Percentiles rank a stretch among this genome's conserved stretches.
These are phyloP conservation scores for Abrostola tripartita DNA, from an alignment of 2,888 invertebrate genomes.

Conservation along the genomic window DNA sequence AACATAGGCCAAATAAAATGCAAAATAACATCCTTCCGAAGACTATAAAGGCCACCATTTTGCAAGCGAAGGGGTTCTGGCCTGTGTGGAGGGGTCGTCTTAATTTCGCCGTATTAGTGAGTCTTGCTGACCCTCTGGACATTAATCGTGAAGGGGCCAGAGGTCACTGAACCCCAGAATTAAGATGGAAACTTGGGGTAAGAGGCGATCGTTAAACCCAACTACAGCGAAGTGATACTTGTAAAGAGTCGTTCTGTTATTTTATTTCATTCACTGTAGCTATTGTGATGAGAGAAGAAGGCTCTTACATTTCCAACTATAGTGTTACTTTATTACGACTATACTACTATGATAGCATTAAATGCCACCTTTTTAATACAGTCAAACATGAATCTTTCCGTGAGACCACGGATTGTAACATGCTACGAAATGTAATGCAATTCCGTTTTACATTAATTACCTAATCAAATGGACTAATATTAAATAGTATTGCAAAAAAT, in stretches of 20 bases:
- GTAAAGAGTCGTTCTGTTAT: constrained; percentile 28
- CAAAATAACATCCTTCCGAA: constrained; percentile 59
- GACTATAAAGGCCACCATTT: constrained; percentile 65
- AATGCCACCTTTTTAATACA: too few species aligned
- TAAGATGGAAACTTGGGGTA: constrained; percentile 79
- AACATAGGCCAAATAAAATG: constrained; percentile 50
- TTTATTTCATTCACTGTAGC: constrained; percentile 1
- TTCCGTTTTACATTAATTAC: too few species aligned
- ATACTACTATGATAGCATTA: too few species aligned
- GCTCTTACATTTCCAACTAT: too few species aligned
- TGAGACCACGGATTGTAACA: too few species aligned
- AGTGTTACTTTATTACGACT: too few species aligned
- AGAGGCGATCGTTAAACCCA: constrained; percentile 67
- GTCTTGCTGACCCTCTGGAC: constrained; percentile 83
- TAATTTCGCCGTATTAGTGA: constrained; percentile 85
- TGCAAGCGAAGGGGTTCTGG: constrained; percentile 72
- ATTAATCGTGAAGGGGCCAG: constrained; percentile 84
- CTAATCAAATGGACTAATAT: too few species aligned
- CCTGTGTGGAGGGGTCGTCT: constrained; percentile 81
- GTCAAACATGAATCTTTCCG: too few species aligned
- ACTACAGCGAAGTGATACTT: neutral
- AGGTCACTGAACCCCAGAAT: constrained; percentile 80
- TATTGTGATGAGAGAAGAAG: neutral
- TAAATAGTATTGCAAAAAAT: too few species aligned
- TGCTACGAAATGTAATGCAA: too few species aligned